Evolutionary conservation across 1,140 invertebrate genomes (phyloP).

Genomic region (Caenorhabditis briggsae): DNA sequence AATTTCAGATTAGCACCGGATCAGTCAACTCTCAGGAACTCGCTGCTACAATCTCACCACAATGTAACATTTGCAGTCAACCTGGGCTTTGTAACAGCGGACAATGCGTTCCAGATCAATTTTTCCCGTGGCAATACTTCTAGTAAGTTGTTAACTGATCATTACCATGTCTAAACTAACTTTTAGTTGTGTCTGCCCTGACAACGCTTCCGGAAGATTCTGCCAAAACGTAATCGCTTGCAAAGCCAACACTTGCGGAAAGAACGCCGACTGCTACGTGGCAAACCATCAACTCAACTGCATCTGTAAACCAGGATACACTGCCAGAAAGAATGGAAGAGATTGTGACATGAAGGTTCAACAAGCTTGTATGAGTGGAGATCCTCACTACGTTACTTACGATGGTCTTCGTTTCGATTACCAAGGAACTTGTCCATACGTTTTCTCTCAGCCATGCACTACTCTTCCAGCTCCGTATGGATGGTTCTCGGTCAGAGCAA

Average conservation of each 20-base stretch:
- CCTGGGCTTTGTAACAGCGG: conserved; percentile 35
- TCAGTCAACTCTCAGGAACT: neutral
- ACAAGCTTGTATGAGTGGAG: conserved; percentile 64
- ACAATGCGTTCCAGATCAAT: conserved; percentile 7
- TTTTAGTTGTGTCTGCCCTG: conserved; percentile 67
- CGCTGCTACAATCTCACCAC: conserved; percentile 16
- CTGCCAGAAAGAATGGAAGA: conserved; percentile 23
- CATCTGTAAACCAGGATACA: conserved; percentile 66
- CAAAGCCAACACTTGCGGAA: conserved; percentile 59
- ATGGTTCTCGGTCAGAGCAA: conserved; percentile 56
- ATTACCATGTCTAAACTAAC: neutral
- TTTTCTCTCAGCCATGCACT: conserved; percentile 63
- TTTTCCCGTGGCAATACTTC: conserved; percentile 30
- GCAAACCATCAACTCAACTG: conserved; percentile 66
- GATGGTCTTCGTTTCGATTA: conserved; percentile 67
- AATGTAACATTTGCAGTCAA: conserved; percentile 61
- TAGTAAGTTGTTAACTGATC: neutral
- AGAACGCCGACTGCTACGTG: conserved; percentile 65
- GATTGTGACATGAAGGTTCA: conserved; percentile 51
- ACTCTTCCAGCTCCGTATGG: conserved; percentile 50
- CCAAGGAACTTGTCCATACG: conserved; percentile 67
- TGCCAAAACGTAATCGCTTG: conserved; percentile 56
- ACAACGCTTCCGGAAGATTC: conserved; percentile 60
- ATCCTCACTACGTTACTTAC: conserved; percentile 69
- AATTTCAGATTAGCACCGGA: neutral